Evolutionary conservation across 1,140 invertebrate genomes (phyloP), one percentile per base, ranked within the genome.

Genomic region (Drosophila sulfurigaster): DNA sequence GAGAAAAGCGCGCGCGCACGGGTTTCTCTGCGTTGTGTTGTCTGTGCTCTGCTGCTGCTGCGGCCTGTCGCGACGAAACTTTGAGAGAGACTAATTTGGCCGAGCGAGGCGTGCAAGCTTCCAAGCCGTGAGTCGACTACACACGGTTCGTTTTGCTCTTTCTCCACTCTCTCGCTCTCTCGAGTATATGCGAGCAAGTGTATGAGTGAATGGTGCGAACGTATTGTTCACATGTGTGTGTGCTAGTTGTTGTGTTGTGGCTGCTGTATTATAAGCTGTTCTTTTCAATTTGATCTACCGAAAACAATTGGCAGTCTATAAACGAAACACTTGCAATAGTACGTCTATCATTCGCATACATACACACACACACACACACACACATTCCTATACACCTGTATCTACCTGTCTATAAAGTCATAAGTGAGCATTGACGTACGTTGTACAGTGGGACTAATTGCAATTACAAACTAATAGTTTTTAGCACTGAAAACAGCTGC

Each of bases 1-100:
- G 5, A 70, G 35, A 63, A 52, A 74, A 74, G 66, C 52, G 58
- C 72, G 72, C 72, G 72, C 72, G 16, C 57, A 43, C 45, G 25
- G 32, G 5, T 69, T 69, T 62, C 71, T 70, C 58, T 69, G 51
- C n/a, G 28, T 38, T 7, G 8, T 8, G 35, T 51, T 8, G 35
- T 51, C 15, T 41, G 32, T 57, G 32, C 32, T 57, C 60, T 65
- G 71, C 64, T 32, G 32, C 52, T 56, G 64, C 32, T 76, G 75
- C 70, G 68, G 79, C 79, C 60, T 88, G 69, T 73, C 85, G 66
- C 80, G 63, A 82, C 80, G 83, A 66, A 88, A 86, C 83, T 82
- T 87, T 64, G 73, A 75, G 78, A 69, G 70, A 80, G 85, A 88
- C 69, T 74, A 65, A 73, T 79, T 72, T 48, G 58, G 46, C 58